phyloP scores from a whole-genome alignment of 2,888 invertebrate genomes.

The Arrhopalites spinosus region DNA sequence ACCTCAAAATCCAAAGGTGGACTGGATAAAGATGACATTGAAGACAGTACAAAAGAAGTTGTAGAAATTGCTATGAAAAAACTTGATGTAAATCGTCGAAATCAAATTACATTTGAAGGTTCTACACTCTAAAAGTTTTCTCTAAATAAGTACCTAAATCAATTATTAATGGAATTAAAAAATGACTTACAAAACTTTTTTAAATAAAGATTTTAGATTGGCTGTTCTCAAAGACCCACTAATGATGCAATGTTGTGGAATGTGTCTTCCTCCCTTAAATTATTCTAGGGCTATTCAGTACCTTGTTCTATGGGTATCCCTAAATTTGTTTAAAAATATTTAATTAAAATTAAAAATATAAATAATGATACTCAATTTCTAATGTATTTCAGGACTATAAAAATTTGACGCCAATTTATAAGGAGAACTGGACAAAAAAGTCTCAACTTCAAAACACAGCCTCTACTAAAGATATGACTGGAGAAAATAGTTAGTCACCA shows the following conservation, averaged over 20 bases:
- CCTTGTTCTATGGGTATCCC: conserved; percentile 9
- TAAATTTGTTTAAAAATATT: no score
- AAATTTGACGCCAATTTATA: neutral
- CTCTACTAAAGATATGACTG: no score
- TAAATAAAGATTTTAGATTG: conserved; percentile 46
- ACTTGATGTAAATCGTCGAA: conserved; percentile 48
- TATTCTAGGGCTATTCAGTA: conserved; percentile 21
- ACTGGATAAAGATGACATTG: conserved; percentile 50
- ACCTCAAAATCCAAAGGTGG: no score
- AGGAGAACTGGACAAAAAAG: neutral
- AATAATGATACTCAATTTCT: no score
- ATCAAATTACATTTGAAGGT: conserved; percentile 44
- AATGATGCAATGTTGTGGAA: conserved; percentile 36
- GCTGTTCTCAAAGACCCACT: conserved; percentile 41
- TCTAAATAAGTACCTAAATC: no score
- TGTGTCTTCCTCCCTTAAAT: conserved; percentile 27
- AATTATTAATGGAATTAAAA: no score
- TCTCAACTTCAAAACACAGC: no score
- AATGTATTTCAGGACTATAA: no score
- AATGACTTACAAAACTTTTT: no score
- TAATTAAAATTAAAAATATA: no score
- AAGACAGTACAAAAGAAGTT: conserved; percentile 51
- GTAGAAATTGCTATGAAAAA: conserved; percentile 52
- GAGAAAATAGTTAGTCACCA: no score
- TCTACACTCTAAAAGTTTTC: no score